Evolutionary conservation across 2,888 invertebrate species (phyloP).

Genomic region (Cryptocephalus primarius): DNA sequence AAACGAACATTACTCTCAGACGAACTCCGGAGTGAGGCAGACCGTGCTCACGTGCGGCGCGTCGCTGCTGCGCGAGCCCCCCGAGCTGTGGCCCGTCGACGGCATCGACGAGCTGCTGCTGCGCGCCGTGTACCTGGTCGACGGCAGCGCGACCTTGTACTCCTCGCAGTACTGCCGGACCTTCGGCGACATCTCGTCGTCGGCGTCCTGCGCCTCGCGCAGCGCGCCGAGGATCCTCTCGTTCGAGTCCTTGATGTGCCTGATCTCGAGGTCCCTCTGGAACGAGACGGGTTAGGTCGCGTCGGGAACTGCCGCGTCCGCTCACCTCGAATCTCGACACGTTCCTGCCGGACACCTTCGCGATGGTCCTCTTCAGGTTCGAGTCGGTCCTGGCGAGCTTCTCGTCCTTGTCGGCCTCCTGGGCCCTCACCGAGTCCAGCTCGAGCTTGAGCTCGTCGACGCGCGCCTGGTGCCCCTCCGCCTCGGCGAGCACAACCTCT

Average conservation of each 20-base stretch:
- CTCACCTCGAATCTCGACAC: conserved; percentile 28
- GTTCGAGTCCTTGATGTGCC: conserved; percentile 50
- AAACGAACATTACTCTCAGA: too few relatives aligned
- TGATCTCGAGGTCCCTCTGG: conserved; percentile 45
- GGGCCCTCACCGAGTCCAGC: conserved; percentile 17
- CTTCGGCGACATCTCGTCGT: conserved; percentile 24
- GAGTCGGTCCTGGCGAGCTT: conserved; percentile 40
- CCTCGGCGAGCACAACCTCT: conserved; percentile 1
- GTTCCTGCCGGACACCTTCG: conserved; percentile 30
- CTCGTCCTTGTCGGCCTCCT: conserved; percentile 27
- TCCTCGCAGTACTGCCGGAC: conserved; percentile 26
- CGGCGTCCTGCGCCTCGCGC: conserved; percentile 37
- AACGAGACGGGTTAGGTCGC: neutral
- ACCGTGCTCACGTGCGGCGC: too few relatives aligned
- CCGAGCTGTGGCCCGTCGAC: conserved; percentile 6
- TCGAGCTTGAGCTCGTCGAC: conserved; percentile 21
- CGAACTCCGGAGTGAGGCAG: too few relatives aligned
- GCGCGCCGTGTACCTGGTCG: conserved; percentile 12
- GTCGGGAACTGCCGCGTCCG: neutral
- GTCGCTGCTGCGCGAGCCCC: too few relatives aligned
- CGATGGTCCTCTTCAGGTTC: conserved; percentile 34
- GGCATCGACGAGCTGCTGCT: conserved; percentile 4
- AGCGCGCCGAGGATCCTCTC: conserved; percentile 44
- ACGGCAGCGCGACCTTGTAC: conserved; percentile 24
- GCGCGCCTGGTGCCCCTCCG: conserved; percentile 14